Percentiles rank a stretch among this genome's conserved stretches.
These are phyloP conservation scores for Stichopus chloronotus DNA, from an alignment of 35 echinoderm and acorn worm species.

Conservation along the genomic window DNA sequence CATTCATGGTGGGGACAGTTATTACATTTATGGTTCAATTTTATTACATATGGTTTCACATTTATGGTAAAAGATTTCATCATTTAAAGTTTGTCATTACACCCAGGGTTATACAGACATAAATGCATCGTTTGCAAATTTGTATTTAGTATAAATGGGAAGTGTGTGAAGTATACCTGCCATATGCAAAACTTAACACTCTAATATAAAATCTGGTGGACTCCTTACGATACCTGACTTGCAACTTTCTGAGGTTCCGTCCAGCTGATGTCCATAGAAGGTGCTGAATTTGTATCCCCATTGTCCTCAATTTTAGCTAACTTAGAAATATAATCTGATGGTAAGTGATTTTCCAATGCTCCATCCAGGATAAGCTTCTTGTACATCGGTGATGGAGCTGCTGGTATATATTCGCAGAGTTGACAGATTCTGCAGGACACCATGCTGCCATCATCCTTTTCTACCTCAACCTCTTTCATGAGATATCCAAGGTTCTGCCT, in stretches of 20 bases:
- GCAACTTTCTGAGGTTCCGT: background rate
- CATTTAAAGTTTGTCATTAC: no score
- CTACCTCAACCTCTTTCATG: background rate
- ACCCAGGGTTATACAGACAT: no score
- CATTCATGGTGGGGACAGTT: no score
- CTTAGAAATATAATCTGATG: conserved; percentile 19
- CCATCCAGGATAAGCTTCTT: background rate
- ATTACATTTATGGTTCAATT: no score
- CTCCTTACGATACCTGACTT: background rate
- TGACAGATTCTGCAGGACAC: background rate
- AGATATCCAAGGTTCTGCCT: background rate
- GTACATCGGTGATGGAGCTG: background rate
- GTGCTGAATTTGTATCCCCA: background rate
- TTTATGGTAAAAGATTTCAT: no score
- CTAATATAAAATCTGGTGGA: no score
- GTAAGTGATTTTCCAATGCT: conserved; percentile 5
- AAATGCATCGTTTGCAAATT: no score
- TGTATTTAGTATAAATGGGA: no score
- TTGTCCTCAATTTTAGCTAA: conserved; percentile 24
- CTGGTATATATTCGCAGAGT: background rate
- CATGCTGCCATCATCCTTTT: background rate
- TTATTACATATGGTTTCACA: no score
- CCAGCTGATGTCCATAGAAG: background rate
- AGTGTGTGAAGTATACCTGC: no score
- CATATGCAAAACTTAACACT: no score